A percentile compares a stretch with the other conserved stretches of the same genome.
Conservation (phyloP, 2,888 invertebrate genomes). For the Prosopocoilus inquinatus region DNA sequence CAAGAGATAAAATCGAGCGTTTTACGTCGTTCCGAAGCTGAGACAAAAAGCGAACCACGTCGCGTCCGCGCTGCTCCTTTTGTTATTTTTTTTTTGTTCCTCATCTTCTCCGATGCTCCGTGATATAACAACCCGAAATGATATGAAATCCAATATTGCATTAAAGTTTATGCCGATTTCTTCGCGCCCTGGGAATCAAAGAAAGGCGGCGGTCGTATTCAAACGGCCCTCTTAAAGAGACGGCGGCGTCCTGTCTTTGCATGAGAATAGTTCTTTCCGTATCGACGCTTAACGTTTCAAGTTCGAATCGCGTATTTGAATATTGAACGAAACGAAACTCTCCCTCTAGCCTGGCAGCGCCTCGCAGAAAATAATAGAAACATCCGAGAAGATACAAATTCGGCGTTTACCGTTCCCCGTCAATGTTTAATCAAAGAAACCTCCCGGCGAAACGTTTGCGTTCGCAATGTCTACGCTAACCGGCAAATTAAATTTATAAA, state of each 20-base stretch:
- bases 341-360: background rate
- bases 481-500: too few relatives aligned
- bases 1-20: constrained; percentile 31
- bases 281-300: background rate
- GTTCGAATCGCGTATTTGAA: constrained; percentile 2
- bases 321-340: constrained; percentile 4
- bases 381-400: background rate
- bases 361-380: constrained; percentile 4
- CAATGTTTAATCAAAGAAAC: background rate
- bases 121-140: background rate
- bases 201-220: background rate
- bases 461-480: background rate
- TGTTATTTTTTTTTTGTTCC: background rate
- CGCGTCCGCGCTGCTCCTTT: background rate
- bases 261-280: background rate
- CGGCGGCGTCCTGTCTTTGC: too few relatives aligned
- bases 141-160: background rate
- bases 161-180: background rate
- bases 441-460: background rate
- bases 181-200: too few relatives aligned
- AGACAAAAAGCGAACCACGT: constrained; percentile 9
- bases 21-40: constrained; percentile 21
- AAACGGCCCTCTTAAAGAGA: background rate
- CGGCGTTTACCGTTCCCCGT: background rate
- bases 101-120: background rate